Evolutionary conservation across 2,888 invertebrate genomes (phyloP), one percentile per base, ranked within the genome.

Genomic region (Ophioninae sp.): DNA sequence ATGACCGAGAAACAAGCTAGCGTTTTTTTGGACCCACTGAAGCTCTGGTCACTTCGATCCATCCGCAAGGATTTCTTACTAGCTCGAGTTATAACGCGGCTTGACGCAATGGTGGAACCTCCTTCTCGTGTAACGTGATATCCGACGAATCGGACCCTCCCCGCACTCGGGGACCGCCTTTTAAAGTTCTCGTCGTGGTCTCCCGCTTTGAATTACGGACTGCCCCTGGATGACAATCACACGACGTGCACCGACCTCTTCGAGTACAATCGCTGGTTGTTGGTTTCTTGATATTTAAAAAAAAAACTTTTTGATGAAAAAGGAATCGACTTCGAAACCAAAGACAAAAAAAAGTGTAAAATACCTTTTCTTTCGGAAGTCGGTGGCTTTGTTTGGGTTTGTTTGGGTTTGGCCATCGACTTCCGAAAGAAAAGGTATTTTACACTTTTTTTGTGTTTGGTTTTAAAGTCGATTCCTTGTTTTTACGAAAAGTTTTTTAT

Each of bases 61-160:
- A 6, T 51, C 17, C 51, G 51, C 6, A 51, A 17, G 51, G 51
- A 51, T 6, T 17, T 51, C 13, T 0, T 17, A 23, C 8, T 20
- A 39, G 37, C 69, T 58, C 41, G 39, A 44, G 64, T n/a, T n/a
- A n/a, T 58, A 69, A 69, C 76, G 30, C 30, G 59, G 59, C 59
- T 82, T 86, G 88, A 86, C 88, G 85, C 81, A 88, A 87, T 81
- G 59, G 84, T 72, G 79, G 79, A 64, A 20, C 20, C 64, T 58
- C 41, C 44, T 61, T 58, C 64, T 56, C 67, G 87, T 6, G 75
- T 89, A 89, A 89, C 87, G 89, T 87, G 88, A 89, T 89, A 88
- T 81, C 64, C 79, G 30, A 67, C 82, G 65, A 39, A 71, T 58
- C 61, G 63, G 81, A 71, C 76, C 64, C 74, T 51, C 44, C n/a